phyloP scores from a whole-genome alignment of 2,888 invertebrate species.

The Isoperla grammatica region DNA sequence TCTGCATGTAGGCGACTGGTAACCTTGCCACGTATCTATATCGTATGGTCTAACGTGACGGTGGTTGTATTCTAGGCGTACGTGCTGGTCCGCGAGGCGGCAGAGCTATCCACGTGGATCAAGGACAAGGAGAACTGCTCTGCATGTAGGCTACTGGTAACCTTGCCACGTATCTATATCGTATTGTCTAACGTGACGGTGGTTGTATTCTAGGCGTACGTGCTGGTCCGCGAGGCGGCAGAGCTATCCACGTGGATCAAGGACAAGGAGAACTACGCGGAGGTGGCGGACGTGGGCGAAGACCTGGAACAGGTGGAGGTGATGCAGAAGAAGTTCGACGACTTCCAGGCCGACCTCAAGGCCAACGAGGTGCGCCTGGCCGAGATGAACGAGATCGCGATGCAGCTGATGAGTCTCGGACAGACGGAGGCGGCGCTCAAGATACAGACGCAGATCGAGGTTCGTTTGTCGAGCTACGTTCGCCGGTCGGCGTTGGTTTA shows the following conservation, averaged over 20 bases:
- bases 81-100: no score
- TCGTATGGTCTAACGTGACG: no score
- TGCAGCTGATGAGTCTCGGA: conserved; percentile 91
- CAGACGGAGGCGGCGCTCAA: conserved; percentile 98
- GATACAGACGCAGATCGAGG: conserved; percentile 96
- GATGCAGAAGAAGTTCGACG: conserved; percentile 99
- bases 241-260: conserved; percentile 98
- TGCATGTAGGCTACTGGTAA: no score
- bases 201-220: conserved; percentile 64
- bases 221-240: conserved; percentile 95
- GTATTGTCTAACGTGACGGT: no score
- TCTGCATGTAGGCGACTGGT: no score
- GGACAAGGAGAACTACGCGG: conserved; percentile 96
- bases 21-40: no score
- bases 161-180: no score
- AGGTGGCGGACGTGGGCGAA: conserved; percentile 94
- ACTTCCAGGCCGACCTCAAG: conserved; percentile 95
- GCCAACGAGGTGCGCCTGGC: conserved; percentile 96
- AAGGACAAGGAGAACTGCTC: no score
- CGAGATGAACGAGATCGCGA: conserved; percentile 99
- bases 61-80: no score
- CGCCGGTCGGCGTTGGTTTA: no score
- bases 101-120: no score
- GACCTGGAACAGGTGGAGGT: conserved; percentile 98
- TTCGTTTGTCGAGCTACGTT: no score